Evolutionary conservation across 2,888 invertebrate species (phyloP).

Genomic region (Hermaeophaga mercurialis): DNA sequence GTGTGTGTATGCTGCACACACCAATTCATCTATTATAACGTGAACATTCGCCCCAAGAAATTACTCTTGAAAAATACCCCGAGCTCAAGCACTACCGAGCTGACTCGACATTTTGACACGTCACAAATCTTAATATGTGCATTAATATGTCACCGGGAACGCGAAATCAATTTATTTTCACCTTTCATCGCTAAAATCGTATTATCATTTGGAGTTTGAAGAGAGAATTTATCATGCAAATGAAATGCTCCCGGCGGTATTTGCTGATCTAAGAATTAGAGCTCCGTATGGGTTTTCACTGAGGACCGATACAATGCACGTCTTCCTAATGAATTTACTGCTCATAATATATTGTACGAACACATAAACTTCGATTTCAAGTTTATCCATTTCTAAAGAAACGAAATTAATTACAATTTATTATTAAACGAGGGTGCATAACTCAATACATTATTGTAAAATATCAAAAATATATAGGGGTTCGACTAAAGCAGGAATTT

Average conservation of each 20-base stretch:
- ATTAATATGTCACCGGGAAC: slow-evolving; percentile 59
- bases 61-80: slow-evolving; percentile 40
- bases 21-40: slow-evolving; percentile 53
- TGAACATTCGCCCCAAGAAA: slow-evolving; percentile 43
- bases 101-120: slow-evolving; percentile 44
- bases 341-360: slow-evolving; percentile 30
- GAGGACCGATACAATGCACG: slow-evolving; percentile 40
- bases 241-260: slow-evolving; percentile 53
- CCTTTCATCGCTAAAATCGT: slow-evolving; percentile 56
- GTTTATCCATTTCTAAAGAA: too few relatives aligned
- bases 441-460: too few relatives aligned
- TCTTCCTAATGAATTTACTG: slow-evolving; percentile 45
- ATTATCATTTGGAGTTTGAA: slow-evolving; percentile 54
- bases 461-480: too few relatives aligned
- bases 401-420: too few relatives aligned
- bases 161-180: slow-evolving; percentile 59
- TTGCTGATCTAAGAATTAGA: slow-evolving; percentile 40
- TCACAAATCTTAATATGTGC: slow-evolving; percentile 57
- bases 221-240: slow-evolving; percentile 57
- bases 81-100: slow-evolving; percentile 42
- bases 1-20: slow-evolving; percentile 34
- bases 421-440: too few relatives aligned
- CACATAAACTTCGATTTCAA: too few relatives aligned
- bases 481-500: too few relatives aligned
- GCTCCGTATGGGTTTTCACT: slow-evolving; percentile 28